Evolutionary conservation across 2,888 invertebrate genomes (phyloP), one percentile per base, ranked within the genome.

Genomic region (Griposia aprilina): DNA sequence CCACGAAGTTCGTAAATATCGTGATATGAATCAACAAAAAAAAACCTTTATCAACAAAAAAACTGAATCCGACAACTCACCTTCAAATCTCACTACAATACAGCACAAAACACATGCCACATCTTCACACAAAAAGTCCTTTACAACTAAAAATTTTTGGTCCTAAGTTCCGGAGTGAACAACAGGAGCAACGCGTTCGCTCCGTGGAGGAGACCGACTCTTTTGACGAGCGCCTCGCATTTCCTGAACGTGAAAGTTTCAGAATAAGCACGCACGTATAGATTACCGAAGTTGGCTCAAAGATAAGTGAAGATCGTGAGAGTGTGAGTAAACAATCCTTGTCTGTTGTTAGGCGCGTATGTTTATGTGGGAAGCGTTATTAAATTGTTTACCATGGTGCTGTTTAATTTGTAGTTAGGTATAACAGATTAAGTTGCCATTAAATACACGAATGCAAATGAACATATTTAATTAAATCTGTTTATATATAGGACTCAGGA

Each of bases 191-290:
- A 87, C 85, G 81, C 90, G 90, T 83, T 86, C 88, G 83, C 79
- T 79, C 79, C 78, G 86, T n/a, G 45, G 76, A 76, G 71, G 75
- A 82, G 76, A 67, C 75, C 68, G 77, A 60, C 78, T 75, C 84
- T 84, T 89, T 90, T 90, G 89, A 85, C 85, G 81, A 69, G 67
- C 74, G 81, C n/a, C 74, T 78, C 79, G 65, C 76, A 85, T 83
- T 85, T 86, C 86, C 87, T 85, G 82, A 81, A 81, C 83, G 81
- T 80, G 88, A 88, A 89, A 90, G 84, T 89, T 90, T 90, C 89
- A 90, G 82, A 73, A 55, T 76, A 83, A 73, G 76, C 66, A 79
- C 59, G 65, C 63, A 59, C 65, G 65, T 84, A 80, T 79, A 87
- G 76, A 84, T 81, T 72, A 65, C 84, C 69, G 68, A 84, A 85